Percentiles rank a stretch among this genome's conserved stretches.
These are phyloP conservation scores for Nemapogon koenigi DNA, from an alignment of 2,888 invertebrate species.

Conservation along the genomic window DNA sequence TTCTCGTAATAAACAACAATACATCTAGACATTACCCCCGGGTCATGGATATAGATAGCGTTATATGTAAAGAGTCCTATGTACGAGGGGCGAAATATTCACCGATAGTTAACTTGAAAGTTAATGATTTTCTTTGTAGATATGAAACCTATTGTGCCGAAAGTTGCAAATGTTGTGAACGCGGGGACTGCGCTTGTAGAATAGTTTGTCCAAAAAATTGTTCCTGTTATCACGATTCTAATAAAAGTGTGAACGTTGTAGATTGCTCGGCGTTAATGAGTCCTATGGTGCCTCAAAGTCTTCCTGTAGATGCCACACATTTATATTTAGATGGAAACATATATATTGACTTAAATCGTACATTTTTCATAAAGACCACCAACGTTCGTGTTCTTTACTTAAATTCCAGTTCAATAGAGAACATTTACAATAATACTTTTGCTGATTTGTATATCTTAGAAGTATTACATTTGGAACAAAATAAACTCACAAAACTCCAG, in stretches of 20 bases:
- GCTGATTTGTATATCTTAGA: constrained; percentile 78
- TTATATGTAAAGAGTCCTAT: constrained; percentile 85
- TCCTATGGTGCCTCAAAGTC: constrained; percentile 73
- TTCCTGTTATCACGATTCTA: constrained; percentile 92
- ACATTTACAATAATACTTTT: constrained; percentile 87
- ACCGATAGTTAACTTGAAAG: constrained; percentile 75
- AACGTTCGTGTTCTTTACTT: constrained; percentile 76
- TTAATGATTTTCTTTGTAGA: constrained; percentile 87
- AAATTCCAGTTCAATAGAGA: constrained; percentile 81
- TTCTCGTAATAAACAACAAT: constrained; percentile 86
- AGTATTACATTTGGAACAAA: constrained; percentile 85
- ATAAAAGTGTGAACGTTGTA: constrained; percentile 90
- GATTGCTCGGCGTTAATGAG: constrained; percentile 84
- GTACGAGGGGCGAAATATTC: constrained; percentile 81
- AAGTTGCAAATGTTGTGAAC: constrained; percentile 93
- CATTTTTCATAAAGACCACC: constrained; percentile 45
- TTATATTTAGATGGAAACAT: constrained; percentile 92
- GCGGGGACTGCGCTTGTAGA: constrained; percentile 94
- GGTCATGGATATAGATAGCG: constrained; percentile 87
- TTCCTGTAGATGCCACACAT: constrained; percentile 92
- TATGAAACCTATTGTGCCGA: constrained; percentile 92
- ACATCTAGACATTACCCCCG: constrained; percentile 82
- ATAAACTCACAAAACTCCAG: constrained; percentile 76
- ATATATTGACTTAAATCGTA: constrained; percentile 73
- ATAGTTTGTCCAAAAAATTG: constrained; percentile 93